phyloP scores from a whole-genome alignment of 2,797 vertebrate species.

The Decapterus maruadsi region DNA sequence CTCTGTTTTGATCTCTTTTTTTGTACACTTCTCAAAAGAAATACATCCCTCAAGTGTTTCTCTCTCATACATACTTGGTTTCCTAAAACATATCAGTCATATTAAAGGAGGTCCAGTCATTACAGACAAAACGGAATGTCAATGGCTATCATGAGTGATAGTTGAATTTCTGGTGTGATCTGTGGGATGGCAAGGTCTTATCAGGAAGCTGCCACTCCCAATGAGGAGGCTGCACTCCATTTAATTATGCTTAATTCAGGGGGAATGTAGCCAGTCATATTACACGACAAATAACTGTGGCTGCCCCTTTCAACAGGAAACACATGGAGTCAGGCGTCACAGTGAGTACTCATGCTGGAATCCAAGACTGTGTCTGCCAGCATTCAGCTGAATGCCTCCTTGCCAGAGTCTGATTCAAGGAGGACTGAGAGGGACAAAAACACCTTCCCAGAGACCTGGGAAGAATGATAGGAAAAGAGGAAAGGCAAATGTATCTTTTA shows the following conservation, averaged over 20 bases:
- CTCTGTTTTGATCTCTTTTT: background rate
- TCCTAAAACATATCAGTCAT: background rate
- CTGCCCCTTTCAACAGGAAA: slow-evolving; percentile 25
- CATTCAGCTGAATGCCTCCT: slow-evolving; percentile 50
- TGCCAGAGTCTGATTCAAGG: slow-evolving; percentile 25
- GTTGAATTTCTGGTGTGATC: slow-evolving; percentile 52
- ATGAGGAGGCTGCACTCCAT: slow-evolving; percentile 23
- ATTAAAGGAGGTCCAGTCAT: slow-evolving; percentile 39
- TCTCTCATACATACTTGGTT: background rate
- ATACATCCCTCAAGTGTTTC: background rate
- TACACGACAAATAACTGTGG: slow-evolving; percentile 34
- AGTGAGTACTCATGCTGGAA: slow-evolving; percentile 52
- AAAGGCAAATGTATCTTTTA: slow-evolving; percentile 48
- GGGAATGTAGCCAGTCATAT: slow-evolving; percentile 41
- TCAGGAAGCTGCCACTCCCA: slow-evolving; percentile 54
- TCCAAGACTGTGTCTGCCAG: slow-evolving; percentile 76
- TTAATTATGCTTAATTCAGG: slow-evolving; percentile 60
- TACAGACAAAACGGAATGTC: slow-evolving; percentile 35
- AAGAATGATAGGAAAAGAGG: slow-evolving; percentile 8
- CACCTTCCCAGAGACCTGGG: slow-evolving; percentile 22
- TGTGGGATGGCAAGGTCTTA: slow-evolving; percentile 45
- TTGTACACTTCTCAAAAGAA: slow-evolving; percentile 9
- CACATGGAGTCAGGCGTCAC: slow-evolving; percentile 77
- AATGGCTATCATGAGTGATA: slow-evolving; percentile 28
- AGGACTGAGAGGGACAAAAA: slow-evolving; percentile 10